Conservation (phyloP, 2,113 vertebrate genomes). For the Antechinus flavipes region DNA sequence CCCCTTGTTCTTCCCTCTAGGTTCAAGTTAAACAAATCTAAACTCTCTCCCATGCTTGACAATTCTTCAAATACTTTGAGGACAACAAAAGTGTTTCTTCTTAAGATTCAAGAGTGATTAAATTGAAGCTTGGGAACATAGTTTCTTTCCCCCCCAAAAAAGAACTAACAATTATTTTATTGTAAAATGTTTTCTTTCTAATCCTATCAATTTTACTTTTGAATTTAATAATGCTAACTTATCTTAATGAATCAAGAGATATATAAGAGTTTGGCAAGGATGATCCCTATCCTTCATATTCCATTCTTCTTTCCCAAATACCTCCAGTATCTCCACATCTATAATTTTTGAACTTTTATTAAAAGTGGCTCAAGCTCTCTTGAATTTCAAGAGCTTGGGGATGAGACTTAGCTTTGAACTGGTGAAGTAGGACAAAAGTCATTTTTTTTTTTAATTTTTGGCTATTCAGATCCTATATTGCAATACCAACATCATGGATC, state of each 20-base stretch:
- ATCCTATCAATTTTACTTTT: neutral
- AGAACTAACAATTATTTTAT: neutral
- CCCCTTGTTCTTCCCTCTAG: neutral
- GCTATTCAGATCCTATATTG: neutral
- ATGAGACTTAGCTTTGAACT: neutral
- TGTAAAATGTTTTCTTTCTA: neutral
- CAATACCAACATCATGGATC: neutral
- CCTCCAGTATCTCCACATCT: neutral
- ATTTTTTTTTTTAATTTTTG: neutral
- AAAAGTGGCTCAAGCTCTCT: constrained; percentile 16
- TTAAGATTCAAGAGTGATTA: neutral
- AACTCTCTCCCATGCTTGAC: neutral
- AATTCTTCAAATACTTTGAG: neutral
- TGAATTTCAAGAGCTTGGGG: constrained; percentile 9
- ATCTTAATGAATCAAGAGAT: neutral
- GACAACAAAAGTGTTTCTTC: neutral
- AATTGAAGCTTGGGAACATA: neutral
- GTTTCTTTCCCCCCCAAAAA: neutral
- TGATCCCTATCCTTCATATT: neutral
- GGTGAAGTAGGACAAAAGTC: neutral
- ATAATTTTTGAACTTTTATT: neutral
- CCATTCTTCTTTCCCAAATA: neutral
- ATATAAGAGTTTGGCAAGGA: neutral
- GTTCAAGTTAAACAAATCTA: neutral
- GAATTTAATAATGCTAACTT: neutral